Evolutionary conservation across 1,140 invertebrate species (phyloP), one percentile per base, ranked within the genome.

Genomic region (Dendroctonus ponderosae): DNA sequence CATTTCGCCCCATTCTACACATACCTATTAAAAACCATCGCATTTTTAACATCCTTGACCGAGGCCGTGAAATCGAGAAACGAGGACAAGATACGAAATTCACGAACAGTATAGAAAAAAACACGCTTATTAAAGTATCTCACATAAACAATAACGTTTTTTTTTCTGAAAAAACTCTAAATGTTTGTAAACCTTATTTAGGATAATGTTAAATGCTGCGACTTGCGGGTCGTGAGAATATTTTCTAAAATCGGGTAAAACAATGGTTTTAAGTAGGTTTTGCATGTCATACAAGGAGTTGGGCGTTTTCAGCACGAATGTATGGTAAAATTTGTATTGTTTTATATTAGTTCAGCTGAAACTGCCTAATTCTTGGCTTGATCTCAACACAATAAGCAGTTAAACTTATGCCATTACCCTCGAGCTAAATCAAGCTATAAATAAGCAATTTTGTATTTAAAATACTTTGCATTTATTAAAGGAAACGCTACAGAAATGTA

Each of bases 61-160:
- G 53, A 40, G 53, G 14, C 53, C 53, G 39, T 56, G 53, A 56
- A 41, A 56, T 56, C 11, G 39, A 56, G 39, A 56, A 56, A 56
- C n/a, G 26, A n/a, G 39, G 53, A 41, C 39, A 38, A 15, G 12
- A 9, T 9, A 9, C 5, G n/a, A 26, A 56, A 14, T 56, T 52
- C 26, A n/a, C 12, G 39, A 26, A 26, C n/a, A 9, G 26, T 11
- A 11, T 14, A 12, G 9, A 14, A n/a, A 52, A 52, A 52, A 52
- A 9, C 26, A 52, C 26, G 26, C 12, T 52, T 52, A 52, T 52
- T 52, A 56, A 56, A 56, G 38, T 56, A 56, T 56, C 53, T 26
- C 50, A 52, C 50, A 52, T n/a, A 41, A 56, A 56, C 53, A 56
- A 56, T 56, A 26, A 11, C 11, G 11, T 9, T n/a, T 11, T 40